phyloP scores from a whole-genome alignment of 2,888 invertebrate species.

The Dynastes tityus region DNA sequence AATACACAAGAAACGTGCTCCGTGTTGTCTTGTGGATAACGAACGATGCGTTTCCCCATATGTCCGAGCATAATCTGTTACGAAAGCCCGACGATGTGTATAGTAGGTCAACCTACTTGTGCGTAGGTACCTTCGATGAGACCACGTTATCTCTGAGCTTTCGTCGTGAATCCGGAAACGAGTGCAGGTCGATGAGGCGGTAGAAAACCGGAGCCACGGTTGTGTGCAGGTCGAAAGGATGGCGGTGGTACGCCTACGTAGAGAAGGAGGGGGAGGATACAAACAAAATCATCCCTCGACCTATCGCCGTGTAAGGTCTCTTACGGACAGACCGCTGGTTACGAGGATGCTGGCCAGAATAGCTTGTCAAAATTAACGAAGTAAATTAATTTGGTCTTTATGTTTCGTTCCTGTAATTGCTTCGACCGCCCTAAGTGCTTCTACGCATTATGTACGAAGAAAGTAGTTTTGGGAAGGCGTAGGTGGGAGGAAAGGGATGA shows the following conservation, averaged over 20 bases:
- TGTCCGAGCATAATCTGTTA: constrained; percentile 26
- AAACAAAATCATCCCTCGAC: constrained; percentile 41
- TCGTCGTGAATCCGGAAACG: constrained; percentile 38
- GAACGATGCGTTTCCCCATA: constrained; percentile 17
- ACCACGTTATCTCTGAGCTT: constrained; percentile 36
- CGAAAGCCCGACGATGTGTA: constrained; percentile 9
- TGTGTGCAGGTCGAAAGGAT: neutral
- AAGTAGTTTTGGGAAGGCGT: neutral
- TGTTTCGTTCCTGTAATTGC: constrained; percentile 39
- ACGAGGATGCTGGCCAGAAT: constrained; percentile 38
- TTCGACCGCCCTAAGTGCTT: constrained; percentile 21
- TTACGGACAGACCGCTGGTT: constrained; percentile 42
- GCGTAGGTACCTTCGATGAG: neutral
- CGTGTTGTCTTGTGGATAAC: constrained; percentile 25
- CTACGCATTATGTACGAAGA: constrained; percentile 6
- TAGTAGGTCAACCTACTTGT: neutral
- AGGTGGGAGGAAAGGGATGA: too few species aligned
- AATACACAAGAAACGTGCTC: too few species aligned
- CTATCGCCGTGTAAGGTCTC: constrained; percentile 29
- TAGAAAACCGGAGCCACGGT: neutral
- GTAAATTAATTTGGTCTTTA: constrained; percentile 44
- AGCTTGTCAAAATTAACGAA: constrained; percentile 47
- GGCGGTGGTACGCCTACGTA: neutral
- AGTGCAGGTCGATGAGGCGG: constrained; percentile 23
- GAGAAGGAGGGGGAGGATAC: constrained; percentile 3